Evolutionary conservation across 2,797 vertebrate species (phyloP).

Genomic region (Acrossocheilus fasciatus): DNA sequence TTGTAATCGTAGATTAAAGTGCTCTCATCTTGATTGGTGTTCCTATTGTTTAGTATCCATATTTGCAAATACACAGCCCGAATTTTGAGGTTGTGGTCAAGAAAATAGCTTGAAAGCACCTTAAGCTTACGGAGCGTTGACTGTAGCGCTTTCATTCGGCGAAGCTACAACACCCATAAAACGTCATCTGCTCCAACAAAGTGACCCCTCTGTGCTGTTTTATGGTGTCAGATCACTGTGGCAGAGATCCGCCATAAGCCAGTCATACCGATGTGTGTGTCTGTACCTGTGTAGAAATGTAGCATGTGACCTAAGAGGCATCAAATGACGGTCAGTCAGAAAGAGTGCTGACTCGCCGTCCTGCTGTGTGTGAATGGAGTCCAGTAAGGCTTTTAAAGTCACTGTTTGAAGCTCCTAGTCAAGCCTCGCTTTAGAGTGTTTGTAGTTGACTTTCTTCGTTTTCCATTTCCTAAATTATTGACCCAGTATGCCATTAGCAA

Average conservation of each 20-base stretch:
- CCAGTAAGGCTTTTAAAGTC: constrained; percentile 10
- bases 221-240: constrained; percentile 9
- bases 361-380: constrained; percentile 43
- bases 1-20: constrained; percentile 39
- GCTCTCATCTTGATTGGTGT: constrained; percentile 28
- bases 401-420: constrained; percentile 11
- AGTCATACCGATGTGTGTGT: not conserved
- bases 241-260: not conserved
- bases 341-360: constrained; percentile 60
- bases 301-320: constrained; percentile 68
- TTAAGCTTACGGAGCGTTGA: not conserved
- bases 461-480: constrained; percentile 52
- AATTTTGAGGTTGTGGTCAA: not conserved
- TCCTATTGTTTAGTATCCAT: not conserved
- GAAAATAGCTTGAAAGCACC: not conserved
- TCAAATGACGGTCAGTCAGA: constrained; percentile 66
- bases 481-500: constrained; percentile 55
- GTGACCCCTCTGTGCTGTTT: constrained; percentile 2
- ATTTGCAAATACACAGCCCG: not conserved
- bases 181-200: not conserved
- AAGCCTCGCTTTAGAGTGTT: constrained; percentile 14
- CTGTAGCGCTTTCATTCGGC: not conserved
- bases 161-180: not conserved
- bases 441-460: constrained; percentile 17
- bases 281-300: constrained; percentile 41